Evolutionary conservation across 2,888 invertebrate species (phyloP).

Genomic region (Eupithecia abbreviata): DNA sequence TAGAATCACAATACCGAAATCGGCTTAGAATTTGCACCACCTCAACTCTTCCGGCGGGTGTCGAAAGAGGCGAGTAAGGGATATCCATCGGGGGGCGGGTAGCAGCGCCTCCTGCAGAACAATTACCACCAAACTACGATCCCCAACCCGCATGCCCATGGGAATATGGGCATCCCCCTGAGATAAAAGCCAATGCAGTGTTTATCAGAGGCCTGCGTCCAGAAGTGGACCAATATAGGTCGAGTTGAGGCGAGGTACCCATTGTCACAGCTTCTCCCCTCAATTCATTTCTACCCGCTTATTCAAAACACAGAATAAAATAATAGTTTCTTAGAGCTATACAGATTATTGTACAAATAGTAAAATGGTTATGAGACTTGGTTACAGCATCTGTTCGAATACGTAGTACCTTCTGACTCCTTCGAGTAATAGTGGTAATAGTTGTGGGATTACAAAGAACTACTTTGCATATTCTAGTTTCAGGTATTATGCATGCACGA

Average conservation of each 20-base stretch:
- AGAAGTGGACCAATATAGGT: no score
- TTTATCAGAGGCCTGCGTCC: no score
- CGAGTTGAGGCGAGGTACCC: no score
- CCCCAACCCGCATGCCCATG: no score
- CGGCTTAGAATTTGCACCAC: no score
- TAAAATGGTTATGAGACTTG: conserved; percentile 18
- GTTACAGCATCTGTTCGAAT: conserved; percentile 9
- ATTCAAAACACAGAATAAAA: conserved; percentile 7
- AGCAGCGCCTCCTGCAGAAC: no score
- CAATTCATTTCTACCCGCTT: conserved; percentile 10
- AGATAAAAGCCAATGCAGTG: no score
- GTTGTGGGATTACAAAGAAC: conserved; percentile 15
- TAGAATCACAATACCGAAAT: background rate
- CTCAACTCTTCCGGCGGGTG: no score
- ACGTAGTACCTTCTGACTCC: background rate
- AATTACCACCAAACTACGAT: no score
- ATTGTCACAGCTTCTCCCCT: background rate
- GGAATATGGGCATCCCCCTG: no score
- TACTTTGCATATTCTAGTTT: conserved; percentile 16
- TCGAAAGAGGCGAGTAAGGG: no score
- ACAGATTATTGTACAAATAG: conserved; percentile 10
- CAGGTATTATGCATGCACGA: background rate
- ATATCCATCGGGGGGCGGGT: no score
- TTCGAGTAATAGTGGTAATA: conserved; percentile 16
- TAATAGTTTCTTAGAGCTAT: conserved; percentile 16